Evolutionary conservation across 2,797 vertebrate species (phyloP), one percentile per base, ranked within the genome.

Genomic region (Microchirus variegatus): DNA sequence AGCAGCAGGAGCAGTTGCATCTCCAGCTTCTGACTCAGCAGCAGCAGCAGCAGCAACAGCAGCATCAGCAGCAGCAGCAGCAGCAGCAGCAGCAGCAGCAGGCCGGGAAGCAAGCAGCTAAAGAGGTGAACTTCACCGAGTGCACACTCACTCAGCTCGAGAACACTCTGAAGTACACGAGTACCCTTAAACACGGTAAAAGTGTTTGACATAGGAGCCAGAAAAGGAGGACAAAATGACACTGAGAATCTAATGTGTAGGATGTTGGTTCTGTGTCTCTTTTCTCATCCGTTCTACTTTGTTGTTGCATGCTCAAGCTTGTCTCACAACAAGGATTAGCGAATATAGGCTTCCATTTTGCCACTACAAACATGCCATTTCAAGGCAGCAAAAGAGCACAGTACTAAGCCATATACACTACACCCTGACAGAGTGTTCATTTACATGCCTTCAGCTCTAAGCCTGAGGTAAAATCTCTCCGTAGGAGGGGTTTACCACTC

Each of bases 1-100:
- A 99, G 90, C 97, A 99, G 78, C 97, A 99, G 90, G 97, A 99
- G 78, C 97, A 99, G 89, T 93, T 99, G 76, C 97, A 99, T 82
- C 92, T 99, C 70, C 97, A 99, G 89, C 96, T 99, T 72, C 90
- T 99, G 88, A 96, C 95, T 70, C 97, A 99, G 80, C 97, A 99
- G 89, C 91, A 92, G 41, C 91, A 92, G 50, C 90, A 92, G 15
- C 85, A 87, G 3, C 85, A 87, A 0, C 84, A 87, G 9, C 83
- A 86, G 0, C 83, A 91, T 48, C 90, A 92, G 16, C 86, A 88
- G 9, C 83, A 82, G 9, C 92, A 94, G 81, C 93, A 94, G 82
- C 84, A 94, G 81, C 84, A 86, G 0, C 84, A 91, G 51, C 90
- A 92, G n/a, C 86, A 88, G 9, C 83, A 94, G 82, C 93, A 94